These are phyloP conservation scores for Pangasius macronema DNA, from an alignment of 2,797 vertebrate genomes.

Conservation along the genomic window DNA sequence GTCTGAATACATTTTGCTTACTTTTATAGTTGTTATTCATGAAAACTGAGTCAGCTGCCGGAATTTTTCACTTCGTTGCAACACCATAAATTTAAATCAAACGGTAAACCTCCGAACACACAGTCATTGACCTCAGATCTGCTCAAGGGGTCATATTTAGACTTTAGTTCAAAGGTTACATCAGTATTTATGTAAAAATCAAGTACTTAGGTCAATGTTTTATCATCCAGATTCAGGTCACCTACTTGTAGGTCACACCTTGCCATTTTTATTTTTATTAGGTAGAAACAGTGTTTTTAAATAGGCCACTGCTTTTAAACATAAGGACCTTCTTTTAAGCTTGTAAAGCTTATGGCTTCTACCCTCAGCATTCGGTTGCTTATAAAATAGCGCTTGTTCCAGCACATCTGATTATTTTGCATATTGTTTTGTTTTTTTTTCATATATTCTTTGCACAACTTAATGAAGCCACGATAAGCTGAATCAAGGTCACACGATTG, in stretches of 20 bases:
- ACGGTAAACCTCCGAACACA: background rate
- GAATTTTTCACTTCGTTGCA: constrained; percentile 12
- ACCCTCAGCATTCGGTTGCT: background rate
- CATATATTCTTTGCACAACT: background rate
- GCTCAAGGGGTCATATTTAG: background rate
- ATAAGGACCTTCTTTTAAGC: background rate
- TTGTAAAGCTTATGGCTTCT: background rate
- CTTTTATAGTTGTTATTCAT: constrained; percentile 16
- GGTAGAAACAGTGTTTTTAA: background rate
- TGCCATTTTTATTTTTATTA: background rate
- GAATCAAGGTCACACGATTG: background rate
- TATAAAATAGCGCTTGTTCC: background rate
- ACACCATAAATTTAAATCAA: background rate
- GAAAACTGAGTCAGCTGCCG: constrained; percentile 15
- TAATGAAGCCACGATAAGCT: background rate
- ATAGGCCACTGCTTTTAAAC: background rate
- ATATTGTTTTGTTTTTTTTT: background rate
- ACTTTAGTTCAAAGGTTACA: background rate
- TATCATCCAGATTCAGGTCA: too few species aligned
- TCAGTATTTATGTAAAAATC: background rate
- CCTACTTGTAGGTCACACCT: too few species aligned
- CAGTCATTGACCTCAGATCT: background rate
- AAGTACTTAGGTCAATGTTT: background rate
- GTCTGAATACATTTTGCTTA: background rate
- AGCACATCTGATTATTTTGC: background rate